A percentile compares a stretch with the other conserved stretches of the same genome.
Conservation (phyloP, 2,113 vertebrate genomes). For the Pontoporia blainvillei region DNA sequence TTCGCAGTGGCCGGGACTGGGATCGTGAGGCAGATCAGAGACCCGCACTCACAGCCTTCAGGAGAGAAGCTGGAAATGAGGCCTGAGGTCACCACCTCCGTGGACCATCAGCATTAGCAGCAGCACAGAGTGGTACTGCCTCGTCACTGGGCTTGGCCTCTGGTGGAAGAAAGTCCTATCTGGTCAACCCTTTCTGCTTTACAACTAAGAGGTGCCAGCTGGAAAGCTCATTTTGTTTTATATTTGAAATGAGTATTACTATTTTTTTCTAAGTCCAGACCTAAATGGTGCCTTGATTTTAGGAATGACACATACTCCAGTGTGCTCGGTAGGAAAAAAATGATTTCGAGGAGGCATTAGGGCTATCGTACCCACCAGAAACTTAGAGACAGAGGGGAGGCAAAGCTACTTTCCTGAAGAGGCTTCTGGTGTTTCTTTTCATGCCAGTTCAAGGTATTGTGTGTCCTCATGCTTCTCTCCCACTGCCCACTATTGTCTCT, state of each 20-base stretch:
- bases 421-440: neutral
- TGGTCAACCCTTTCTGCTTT: neutral
- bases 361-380: neutral
- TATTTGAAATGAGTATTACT: neutral
- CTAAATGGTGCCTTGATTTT: neutral
- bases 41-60: neutral
- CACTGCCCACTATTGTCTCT: neutral
- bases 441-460: neutral
- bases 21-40: rapidly evolving
- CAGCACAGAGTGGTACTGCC: too few species aligned
- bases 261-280: neutral
- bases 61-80: neutral
- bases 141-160: neutral
- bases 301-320: neutral
- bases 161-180: neutral
- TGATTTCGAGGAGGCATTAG: neutral
- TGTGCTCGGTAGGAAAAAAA: neutral
- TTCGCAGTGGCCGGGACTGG: neutral
- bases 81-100: neutral
- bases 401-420: neutral
- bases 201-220: neutral
- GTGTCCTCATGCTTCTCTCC: neutral
- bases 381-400: neutral
- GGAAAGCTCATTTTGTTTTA: neutral
- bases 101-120: neutral